These are phyloP conservation scores for Meloidogyne floridensis DNA, from an alignment of 1,140 invertebrate genomes.

Conservation along the genomic window DNA sequence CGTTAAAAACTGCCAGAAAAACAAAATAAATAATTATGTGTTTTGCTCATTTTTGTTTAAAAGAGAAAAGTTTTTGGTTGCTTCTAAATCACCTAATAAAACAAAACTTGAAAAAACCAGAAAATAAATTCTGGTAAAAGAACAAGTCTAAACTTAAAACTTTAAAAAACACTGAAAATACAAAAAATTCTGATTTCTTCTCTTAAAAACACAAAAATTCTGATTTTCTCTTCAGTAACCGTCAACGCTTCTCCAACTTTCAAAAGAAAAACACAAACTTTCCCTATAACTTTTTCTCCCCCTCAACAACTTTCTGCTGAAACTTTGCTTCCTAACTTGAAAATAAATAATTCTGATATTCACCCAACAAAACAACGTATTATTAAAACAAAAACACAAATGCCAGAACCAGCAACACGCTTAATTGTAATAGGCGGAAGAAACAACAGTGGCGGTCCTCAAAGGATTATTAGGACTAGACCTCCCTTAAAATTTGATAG, in stretches of 20 bases:
- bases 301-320: constrained; percentile 13
- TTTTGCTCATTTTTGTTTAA: not conserved
- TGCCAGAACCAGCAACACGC: not conserved
- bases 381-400: not conserved
- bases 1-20: not conserved
- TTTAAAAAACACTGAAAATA: not conserved
- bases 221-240: not conserved
- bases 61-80: not conserved
- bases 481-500: constrained; percentile 31
- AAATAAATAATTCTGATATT: not conserved
- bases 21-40: constrained; percentile 5
- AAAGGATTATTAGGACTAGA: constrained; percentile 4
- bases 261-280: not conserved
- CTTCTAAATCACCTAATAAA: too few species aligned
- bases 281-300: not conserved
- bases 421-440: not conserved
- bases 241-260: constrained; percentile 10
- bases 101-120: too few species aligned
- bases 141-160: too few species aligned
- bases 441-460: not conserved
- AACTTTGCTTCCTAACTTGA: not conserved
- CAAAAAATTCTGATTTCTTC: not conserved
- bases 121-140: too few species aligned
- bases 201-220: not conserved
- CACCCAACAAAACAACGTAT: not conserved